Evolutionary conservation across 1,140 invertebrate species (phyloP).

Genomic region (Cydia amplana): DNA sequence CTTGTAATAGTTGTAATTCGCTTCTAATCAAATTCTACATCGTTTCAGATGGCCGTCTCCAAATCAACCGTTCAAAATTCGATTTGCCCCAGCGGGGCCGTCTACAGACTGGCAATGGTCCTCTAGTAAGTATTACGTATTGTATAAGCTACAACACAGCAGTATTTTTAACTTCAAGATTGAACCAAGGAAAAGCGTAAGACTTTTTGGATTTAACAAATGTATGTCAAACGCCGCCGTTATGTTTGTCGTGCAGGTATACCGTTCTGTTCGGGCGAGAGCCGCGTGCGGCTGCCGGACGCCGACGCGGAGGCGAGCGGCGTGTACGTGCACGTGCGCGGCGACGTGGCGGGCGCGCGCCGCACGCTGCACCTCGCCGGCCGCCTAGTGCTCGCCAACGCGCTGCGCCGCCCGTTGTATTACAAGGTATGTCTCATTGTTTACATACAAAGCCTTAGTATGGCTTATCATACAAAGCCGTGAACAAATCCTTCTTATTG

Average conservation of each 20-base stretch:
- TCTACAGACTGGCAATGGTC: conserved; percentile 62
- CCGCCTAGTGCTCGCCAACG: conserved; percentile 53
- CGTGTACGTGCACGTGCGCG: conserved; percentile 46
- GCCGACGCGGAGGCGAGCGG: conserved; percentile 33
- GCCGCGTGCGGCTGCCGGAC: conserved; percentile 49
- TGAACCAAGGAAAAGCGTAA: too few species aligned
- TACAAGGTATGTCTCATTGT: conserved; percentile 51
- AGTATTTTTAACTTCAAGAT: neutral
- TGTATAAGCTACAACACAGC: neutral
- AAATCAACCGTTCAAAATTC: conserved; percentile 55
- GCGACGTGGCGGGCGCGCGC: conserved; percentile 44
- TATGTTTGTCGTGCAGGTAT: conserved; percentile 43
- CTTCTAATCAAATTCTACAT: conserved; percentile 3
- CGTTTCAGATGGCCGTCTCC: conserved; percentile 75
- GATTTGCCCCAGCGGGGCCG: conserved; percentile 47
- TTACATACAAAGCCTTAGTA: too few species aligned
- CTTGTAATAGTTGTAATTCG: conserved; percentile 19
- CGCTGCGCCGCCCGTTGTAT: conserved; percentile 48
- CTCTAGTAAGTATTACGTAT: conserved; percentile 50
- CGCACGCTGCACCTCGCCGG: conserved; percentile 54
- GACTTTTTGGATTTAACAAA: too few species aligned
- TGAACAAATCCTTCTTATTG: too few species aligned
- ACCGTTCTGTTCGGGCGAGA: conserved; percentile 45
- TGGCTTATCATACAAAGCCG: too few species aligned
- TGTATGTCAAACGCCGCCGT: neutral